A percentile compares a stretch with the other conserved stretches of the same genome.
phyloP scores from a whole-genome alignment of 2,888 invertebrate genomes.

The Atherix ibis region DNA sequence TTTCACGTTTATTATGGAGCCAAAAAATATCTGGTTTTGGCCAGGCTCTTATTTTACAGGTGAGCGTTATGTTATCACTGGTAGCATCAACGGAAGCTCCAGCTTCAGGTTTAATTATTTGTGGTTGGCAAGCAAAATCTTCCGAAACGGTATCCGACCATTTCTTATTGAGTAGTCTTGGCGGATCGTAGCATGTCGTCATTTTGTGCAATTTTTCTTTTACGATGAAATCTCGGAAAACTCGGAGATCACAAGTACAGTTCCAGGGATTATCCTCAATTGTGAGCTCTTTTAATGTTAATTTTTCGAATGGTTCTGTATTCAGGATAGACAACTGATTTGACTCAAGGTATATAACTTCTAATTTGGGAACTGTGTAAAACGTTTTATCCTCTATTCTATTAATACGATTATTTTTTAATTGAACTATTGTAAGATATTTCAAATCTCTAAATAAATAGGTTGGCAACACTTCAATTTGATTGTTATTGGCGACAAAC shows the following conservation, averaged over 20 bases:
- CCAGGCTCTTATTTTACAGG: slow-evolving; percentile 55
- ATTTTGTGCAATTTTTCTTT: slow-evolving; percentile 56
- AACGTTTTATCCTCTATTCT: slow-evolving; percentile 57
- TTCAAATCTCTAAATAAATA: slow-evolving; percentile 59
- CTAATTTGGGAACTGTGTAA: slow-evolving; percentile 48
- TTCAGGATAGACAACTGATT: slow-evolving; percentile 57
- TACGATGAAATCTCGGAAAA: slow-evolving; percentile 61
- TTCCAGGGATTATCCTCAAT: slow-evolving; percentile 74
- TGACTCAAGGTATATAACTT: slow-evolving; percentile 50
- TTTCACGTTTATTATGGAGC: slow-evolving; percentile 39
- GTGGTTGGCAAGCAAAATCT: slow-evolving; percentile 71
- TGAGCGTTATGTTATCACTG: slow-evolving; percentile 51
- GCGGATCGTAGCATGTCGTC: slow-evolving; percentile 59
- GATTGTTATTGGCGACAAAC: slow-evolving; percentile 58
- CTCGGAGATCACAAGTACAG: slow-evolving; percentile 70
- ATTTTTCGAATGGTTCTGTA: slow-evolving; percentile 45
- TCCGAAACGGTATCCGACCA: slow-evolving; percentile 58
- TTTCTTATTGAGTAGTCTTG: slow-evolving; percentile 45
- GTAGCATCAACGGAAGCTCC: slow-evolving; percentile 41
- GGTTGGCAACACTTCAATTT: slow-evolving; percentile 53
- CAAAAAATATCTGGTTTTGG: slow-evolving; percentile 61
- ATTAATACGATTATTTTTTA: slow-evolving; percentile 59
- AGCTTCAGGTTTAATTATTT: slow-evolving; percentile 45
- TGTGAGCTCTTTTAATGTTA: slow-evolving; percentile 54
- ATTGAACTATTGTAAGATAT: slow-evolving; percentile 57